Conservation (phyloP, 2,113 vertebrate species). For the Nesogale talazaci region DNA sequence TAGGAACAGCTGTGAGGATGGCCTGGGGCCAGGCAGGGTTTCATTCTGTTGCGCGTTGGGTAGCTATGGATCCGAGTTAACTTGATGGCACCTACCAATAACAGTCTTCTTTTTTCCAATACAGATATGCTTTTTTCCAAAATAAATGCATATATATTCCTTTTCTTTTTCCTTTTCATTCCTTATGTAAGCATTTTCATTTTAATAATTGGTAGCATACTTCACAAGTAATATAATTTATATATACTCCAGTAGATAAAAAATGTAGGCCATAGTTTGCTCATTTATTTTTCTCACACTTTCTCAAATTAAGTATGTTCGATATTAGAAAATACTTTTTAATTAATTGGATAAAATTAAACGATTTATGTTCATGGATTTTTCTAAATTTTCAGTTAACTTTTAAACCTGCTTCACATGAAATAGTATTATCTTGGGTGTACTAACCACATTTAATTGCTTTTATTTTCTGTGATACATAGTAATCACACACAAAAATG, state of each 20-base stretch:
- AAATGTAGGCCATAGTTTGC: not conserved
- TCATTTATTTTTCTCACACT: conserved; percentile 14
- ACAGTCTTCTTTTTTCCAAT: not conserved
- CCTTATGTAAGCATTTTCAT: not conserved
- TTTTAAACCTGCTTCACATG: conserved; percentile 23
- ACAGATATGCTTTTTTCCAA: not conserved
- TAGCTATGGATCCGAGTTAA: too few species aligned
- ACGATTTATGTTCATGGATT: conserved; percentile 21
- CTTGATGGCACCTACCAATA: too few species aligned
- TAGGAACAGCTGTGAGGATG: too few species aligned
- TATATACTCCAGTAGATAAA: not conserved
- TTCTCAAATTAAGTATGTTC: not conserved
- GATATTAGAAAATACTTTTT: conserved; percentile 18
- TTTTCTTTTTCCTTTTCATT: conserved; percentile 34
- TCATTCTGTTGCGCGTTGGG: too few species aligned
- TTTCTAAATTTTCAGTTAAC: conserved; percentile 4
- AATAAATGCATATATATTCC: not conserved
- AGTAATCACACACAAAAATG: not conserved
- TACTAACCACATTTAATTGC: conserved; percentile 1
- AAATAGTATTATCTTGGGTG: not conserved
- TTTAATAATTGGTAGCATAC: conserved; percentile 26
- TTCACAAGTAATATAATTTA: conserved; percentile 21
- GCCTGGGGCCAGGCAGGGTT: too few species aligned
- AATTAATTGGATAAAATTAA: conserved; percentile 20
- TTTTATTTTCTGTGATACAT: not conserved